phyloP scores from a whole-genome alignment of 2,888 invertebrate species.

The Mimachlamys varia region DNA sequence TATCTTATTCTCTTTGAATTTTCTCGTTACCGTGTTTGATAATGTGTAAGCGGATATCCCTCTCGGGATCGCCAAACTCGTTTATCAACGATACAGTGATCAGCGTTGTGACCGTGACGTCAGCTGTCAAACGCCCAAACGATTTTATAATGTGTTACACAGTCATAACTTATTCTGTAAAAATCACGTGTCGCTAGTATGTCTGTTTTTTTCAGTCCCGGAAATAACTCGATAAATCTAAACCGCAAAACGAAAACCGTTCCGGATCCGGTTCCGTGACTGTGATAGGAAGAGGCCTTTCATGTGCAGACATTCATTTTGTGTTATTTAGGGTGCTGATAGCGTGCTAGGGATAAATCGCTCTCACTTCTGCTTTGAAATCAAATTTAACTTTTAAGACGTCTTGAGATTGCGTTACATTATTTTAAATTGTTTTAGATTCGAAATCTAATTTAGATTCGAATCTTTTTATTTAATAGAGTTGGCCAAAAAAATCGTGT shows the following conservation, averaged over 20 bases:
- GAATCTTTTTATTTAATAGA: neutral
- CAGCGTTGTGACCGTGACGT: neutral
- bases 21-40: neutral
- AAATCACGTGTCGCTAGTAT: neutral
- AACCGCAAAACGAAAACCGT: neutral
- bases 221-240: slow-evolving; percentile 31
- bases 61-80: neutral
- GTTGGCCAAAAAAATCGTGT: neutral
- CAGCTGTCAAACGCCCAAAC: slow-evolving; percentile 27
- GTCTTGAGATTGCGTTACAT: neutral
- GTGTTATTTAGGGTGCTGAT: slow-evolving; percentile 8
- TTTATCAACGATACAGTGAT: neutral
- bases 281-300: neutral
- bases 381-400: neutral
- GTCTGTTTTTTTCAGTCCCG: neutral
- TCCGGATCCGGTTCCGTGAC: slow-evolving; percentile 29
- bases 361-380: neutral
- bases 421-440: neutral
- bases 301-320: slow-evolving; percentile 4
- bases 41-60: neutral
- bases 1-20: slow-evolving; percentile 21
- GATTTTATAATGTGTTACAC: slow-evolving; percentile 20
- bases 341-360: neutral
- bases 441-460: neutral
- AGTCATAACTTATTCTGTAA: neutral